phyloP scores from a whole-genome alignment of 2,113 vertebrate species.

The Mobula hypostoma region DNA sequence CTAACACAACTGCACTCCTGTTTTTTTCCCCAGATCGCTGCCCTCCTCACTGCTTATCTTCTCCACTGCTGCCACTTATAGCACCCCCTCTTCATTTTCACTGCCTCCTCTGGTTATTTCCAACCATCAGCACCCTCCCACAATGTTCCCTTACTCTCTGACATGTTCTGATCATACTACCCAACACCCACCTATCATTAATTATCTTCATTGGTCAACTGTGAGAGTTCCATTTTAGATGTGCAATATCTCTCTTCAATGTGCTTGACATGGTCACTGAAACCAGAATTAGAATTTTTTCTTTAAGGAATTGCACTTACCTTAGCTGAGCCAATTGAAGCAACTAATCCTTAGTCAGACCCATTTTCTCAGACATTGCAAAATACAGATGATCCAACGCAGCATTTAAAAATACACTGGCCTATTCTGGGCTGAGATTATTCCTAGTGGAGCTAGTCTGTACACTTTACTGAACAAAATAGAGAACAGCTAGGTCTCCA shows the following conservation, averaged over 20 bases:
- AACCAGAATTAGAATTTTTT: neutral
- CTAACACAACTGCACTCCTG: neutral
- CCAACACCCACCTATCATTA: neutral
- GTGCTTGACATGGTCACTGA: neutral
- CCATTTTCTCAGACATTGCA: neutral
- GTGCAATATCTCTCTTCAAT: neutral
- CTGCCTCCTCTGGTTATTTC: neutral
- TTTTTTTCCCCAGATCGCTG: neutral
- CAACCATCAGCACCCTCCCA: neutral
- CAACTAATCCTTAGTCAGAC: neutral
- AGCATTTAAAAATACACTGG: neutral
- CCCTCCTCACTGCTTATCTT: neutral
- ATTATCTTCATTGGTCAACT: neutral
- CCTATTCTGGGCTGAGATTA: neutral
- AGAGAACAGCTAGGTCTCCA: neutral
- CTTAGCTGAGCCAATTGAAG: neutral
- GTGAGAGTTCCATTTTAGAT: neutral
- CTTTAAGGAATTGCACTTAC: neutral
- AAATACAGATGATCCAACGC: neutral
- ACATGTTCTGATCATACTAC: neutral
- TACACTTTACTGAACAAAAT: slow-evolving; percentile 10
- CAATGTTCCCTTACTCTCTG: neutral
- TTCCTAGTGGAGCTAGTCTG: neutral
- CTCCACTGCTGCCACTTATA: neutral
- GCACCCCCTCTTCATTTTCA: neutral